phyloP scores from a whole-genome alignment of 2,113 vertebrate genomes.

The Phaetusa simplex region DNA sequence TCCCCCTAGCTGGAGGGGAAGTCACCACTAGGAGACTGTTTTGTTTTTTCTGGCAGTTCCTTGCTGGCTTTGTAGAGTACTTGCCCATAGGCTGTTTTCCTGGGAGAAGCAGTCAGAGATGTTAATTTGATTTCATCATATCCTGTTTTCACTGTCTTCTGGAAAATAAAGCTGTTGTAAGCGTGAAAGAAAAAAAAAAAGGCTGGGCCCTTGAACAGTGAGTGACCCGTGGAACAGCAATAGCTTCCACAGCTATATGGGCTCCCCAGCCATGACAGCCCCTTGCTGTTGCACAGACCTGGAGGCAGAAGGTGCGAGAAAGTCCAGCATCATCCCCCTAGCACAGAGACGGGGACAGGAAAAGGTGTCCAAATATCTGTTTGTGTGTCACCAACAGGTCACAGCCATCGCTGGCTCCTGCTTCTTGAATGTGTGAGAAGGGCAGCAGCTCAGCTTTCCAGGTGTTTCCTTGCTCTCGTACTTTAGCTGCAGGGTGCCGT shows the following conservation, averaged over 20 bases:
- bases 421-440: not conserved
- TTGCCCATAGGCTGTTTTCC: slow-evolving; percentile 35
- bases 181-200: not conserved
- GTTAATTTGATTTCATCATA: not conserved
- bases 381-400: not conserved
- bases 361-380: not conserved
- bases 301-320: not conserved
- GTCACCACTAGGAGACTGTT: not conserved
- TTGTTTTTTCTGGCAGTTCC: slow-evolving; percentile 41
- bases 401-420: not conserved
- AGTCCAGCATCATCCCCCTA: not conserved
- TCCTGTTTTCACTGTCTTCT: slow-evolving; percentile 28
- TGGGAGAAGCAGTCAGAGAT: slow-evolving; percentile 5
- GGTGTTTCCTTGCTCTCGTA: not conserved
- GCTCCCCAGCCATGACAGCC: not conserved
- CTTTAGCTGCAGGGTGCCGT: not conserved
- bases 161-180: not conserved
- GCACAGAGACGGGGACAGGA: not conserved
- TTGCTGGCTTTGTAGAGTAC: not conserved
- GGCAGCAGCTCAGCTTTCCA: not conserved
- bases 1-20: not conserved
- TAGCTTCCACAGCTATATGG: not conserved
- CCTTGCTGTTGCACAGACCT: not conserved
- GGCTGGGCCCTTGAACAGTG: not conserved
- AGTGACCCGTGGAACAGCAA: not conserved